Evolutionary conservation across 2,797 vertebrate species (phyloP).

Genomic region (Silurus aristotelis): DNA sequence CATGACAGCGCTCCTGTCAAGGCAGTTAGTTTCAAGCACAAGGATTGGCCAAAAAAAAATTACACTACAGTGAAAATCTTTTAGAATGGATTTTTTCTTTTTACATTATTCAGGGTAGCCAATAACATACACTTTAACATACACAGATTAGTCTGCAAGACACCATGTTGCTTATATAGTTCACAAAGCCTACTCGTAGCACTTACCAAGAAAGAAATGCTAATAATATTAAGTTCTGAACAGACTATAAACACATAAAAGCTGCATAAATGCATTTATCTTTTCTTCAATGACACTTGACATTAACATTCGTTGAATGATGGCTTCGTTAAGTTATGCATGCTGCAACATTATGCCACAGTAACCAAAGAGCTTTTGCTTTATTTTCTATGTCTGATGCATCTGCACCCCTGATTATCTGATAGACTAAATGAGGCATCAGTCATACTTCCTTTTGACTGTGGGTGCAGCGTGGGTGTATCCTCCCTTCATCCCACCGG

Average conservation of each 20-base stretch:
- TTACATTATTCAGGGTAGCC: not conserved
- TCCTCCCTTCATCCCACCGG: constrained; percentile 35
- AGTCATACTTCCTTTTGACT: constrained; percentile 44
- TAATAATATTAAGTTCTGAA: not conserved
- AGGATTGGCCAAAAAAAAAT: constrained; percentile 34
- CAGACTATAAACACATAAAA: not conserved
- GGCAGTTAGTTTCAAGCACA: constrained; percentile 37
- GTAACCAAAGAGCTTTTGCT: constrained; percentile 34
- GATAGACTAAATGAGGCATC: constrained; percentile 25
- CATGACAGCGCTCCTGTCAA: constrained; percentile 45
- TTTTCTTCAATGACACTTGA: constrained; percentile 23
- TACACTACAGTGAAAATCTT: not conserved
- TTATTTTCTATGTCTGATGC: constrained; percentile 36
- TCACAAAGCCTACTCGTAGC: not conserved
- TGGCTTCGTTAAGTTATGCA: constrained; percentile 42
- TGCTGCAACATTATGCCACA: constrained; percentile 35
- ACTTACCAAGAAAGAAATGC: not conserved
- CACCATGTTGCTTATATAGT: not conserved
- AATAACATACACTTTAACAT: not conserved
- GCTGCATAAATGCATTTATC: constrained; percentile 7
- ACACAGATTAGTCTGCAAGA: not conserved
- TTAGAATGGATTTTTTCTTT: not conserved
- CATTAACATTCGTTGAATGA: constrained; percentile 41
- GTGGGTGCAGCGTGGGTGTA: constrained; percentile 21
- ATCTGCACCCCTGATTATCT: constrained; percentile 24